Evolutionary conservation across 2,888 invertebrate species (phyloP).

Genomic region (Hedychridium roseum): DNA sequence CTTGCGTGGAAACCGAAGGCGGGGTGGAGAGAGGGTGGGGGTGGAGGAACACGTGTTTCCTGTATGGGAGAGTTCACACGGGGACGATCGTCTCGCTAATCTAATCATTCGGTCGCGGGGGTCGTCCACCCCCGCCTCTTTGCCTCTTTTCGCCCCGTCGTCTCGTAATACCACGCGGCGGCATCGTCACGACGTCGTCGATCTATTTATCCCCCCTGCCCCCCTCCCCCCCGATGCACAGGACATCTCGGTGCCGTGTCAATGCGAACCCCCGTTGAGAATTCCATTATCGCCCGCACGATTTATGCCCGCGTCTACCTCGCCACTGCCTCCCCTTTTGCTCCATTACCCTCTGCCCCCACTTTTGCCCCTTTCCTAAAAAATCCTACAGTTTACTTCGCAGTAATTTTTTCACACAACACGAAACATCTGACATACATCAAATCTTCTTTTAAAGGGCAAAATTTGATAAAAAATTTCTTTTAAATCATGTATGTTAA

Average conservation of each 20-base stretch:
- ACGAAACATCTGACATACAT: too few species aligned
- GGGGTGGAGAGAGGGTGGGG: too few species aligned
- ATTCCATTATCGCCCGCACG: conserved; percentile 58
- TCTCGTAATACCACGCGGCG: not conserved
- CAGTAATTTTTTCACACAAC: too few species aligned
- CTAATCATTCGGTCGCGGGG: conserved; percentile 44
- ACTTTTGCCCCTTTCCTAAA: conserved; percentile 4
- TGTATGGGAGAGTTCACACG: conserved; percentile 56
- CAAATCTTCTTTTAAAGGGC: too few species aligned
- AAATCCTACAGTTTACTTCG: too few species aligned
- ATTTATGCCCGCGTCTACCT: conserved; percentile 41
- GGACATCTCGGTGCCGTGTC: conserved; percentile 53
- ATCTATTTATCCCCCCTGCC: conserved; percentile 37
- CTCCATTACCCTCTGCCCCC: conserved; percentile 12
- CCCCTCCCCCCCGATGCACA: conserved; percentile 19
- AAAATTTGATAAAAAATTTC: too few species aligned
- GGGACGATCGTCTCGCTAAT: conserved; percentile 42
- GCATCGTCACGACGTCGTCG: conserved; percentile 39
- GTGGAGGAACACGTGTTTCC: conserved; percentile 53
- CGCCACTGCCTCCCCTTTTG: too few species aligned
- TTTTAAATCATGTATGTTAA: too few species aligned
- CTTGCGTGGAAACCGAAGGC: conserved; percentile 1
- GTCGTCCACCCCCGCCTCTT: conserved; percentile 18
- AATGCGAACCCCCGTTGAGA: conserved; percentile 58
- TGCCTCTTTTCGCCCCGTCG: not conserved